Percentiles rank a stretch among this genome's conserved stretches.
These are phyloP conservation scores for Drosophila lowei DNA, from an alignment of 1,140 invertebrate species.

Conservation along the genomic window DNA sequence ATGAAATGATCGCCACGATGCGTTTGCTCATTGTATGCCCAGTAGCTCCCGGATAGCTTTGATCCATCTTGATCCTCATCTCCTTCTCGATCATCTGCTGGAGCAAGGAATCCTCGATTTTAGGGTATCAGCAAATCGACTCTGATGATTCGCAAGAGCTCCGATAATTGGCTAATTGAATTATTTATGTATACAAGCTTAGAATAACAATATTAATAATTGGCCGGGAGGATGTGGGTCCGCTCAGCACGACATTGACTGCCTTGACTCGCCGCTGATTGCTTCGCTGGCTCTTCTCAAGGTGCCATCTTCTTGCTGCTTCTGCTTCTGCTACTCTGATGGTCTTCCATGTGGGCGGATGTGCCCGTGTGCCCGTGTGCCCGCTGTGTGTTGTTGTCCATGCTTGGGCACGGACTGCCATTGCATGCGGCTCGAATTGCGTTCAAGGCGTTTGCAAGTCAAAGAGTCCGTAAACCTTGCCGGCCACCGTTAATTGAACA, in stretches of 20 bases:
- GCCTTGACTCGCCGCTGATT: constrained; percentile 62
- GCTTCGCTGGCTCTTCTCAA: constrained; percentile 58
- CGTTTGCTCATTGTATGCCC: too few species aligned
- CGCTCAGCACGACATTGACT: constrained; percentile 37
- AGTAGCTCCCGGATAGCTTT: too few species aligned
- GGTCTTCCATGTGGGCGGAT: constrained; percentile 18
- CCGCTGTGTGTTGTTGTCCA: background rate
- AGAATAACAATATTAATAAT: constrained; percentile 37
- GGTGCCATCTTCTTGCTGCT: constrained; percentile 10
- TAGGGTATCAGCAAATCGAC: constrained; percentile 4
- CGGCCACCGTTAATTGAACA: constrained; percentile 21
- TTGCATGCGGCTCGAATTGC: constrained; percentile 27
- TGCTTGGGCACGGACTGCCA: constrained; percentile 28
- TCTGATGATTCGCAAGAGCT: background rate
- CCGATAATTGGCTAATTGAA: constrained; percentile 58
- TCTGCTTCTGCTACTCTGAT: background rate
- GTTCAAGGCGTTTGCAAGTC: constrained; percentile 27
- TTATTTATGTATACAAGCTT: constrained; percentile 35
- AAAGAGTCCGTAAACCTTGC: constrained; percentile 30
- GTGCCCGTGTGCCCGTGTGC: constrained; percentile 8
- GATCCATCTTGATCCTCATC: background rate
- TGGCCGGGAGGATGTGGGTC: constrained; percentile 47
- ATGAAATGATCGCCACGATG: background rate
- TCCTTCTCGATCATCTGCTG: too few species aligned
- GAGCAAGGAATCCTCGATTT: too few species aligned